Percentiles rank a stretch among this genome's conserved stretches.
These are phyloP conservation scores for Buphagus erythrorhynchus DNA, from an alignment of 2,797 vertebrate species.

Conservation along the genomic window DNA sequence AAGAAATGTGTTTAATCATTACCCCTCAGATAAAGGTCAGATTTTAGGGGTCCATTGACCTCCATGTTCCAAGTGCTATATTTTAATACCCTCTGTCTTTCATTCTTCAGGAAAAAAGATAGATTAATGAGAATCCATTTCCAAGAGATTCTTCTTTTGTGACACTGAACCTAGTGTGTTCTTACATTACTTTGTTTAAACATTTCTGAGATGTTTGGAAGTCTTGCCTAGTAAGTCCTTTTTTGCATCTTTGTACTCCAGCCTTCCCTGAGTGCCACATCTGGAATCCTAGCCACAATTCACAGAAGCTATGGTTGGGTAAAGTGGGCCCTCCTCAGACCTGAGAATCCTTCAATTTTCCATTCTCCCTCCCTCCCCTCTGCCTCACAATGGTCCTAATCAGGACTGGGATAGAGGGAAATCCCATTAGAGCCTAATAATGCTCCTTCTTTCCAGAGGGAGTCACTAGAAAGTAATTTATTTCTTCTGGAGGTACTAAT, in stretches of 20 bases:
- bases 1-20: neutral
- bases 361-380: neutral
- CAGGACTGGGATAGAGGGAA: conserved; percentile 7
- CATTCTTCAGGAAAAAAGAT: neutral
- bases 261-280: neutral
- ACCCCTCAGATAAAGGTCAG: neutral
- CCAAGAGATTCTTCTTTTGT: neutral
- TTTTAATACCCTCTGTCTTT: neutral
- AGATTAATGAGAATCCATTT: neutral
- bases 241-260: neutral
- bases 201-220: neutral
- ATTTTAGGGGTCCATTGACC: neutral
- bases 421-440: conserved; percentile 45
- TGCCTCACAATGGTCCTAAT: conserved; percentile 1
- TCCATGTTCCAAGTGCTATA: neutral
- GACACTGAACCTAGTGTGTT: neutral
- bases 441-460: conserved; percentile 53
- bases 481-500: conserved; percentile 12
- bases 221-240: neutral
- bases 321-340: neutral
- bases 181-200: neutral
- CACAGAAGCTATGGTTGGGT: neutral
- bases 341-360: neutral
- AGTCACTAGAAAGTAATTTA: conserved; percentile 55
- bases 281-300: neutral